Percentiles rank a stretch among this genome's conserved stretches.
These are phyloP conservation scores for Coregonus ussuriensis DNA, from an alignment of 2,797 vertebrate species.

Conservation along the genomic window DNA sequence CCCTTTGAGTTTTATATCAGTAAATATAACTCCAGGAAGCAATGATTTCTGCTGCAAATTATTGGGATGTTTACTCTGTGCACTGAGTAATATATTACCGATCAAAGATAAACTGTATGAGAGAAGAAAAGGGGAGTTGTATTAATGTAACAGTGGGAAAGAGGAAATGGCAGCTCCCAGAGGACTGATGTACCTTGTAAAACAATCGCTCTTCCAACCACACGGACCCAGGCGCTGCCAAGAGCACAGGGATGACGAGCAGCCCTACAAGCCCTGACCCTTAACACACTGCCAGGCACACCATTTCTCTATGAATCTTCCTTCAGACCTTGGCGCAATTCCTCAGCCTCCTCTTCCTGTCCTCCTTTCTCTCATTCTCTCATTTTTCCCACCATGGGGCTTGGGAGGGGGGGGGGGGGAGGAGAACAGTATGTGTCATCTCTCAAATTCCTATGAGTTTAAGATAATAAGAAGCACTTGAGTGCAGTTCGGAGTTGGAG, in stretches of 20 bases:
- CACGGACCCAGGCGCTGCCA: conserved; percentile 68
- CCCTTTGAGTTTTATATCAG: conserved; percentile 45
- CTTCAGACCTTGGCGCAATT: conserved; percentile 44
- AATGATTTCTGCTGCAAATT: conserved; percentile 81
- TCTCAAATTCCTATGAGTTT: conserved; percentile 60
- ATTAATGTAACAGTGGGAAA: conserved; percentile 77
- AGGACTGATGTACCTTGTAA: conserved; percentile 83
- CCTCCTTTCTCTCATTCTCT: conserved; percentile 40
- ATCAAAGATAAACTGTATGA: conserved; percentile 84
- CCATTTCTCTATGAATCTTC: conserved; percentile 69
- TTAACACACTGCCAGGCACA: conserved; percentile 52
- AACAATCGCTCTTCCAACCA: conserved; percentile 72
- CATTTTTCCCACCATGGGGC: conserved; percentile 41
- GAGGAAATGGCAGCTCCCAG: conserved; percentile 85
- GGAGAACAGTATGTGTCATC: conserved; percentile 44
- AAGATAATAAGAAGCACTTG: conserved; percentile 38
- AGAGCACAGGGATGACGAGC: conserved; percentile 71
- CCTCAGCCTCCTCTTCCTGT: conserved; percentile 48
- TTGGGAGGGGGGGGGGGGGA: conserved; percentile 2
- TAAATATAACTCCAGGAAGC: conserved; percentile 85
- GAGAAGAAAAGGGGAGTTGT: conserved; percentile 69
- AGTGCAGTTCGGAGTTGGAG: conserved; percentile 35
- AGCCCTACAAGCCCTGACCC: conserved; percentile 58
- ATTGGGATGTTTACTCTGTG: conserved; percentile 79
- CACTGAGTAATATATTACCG: conserved; percentile 80